A percentile compares a stretch with the other conserved stretches of the same genome.
Evolutionary conservation across 2,888 invertebrate genomes (phyloP).

Genomic region (Leptopilina syphax): DNA sequence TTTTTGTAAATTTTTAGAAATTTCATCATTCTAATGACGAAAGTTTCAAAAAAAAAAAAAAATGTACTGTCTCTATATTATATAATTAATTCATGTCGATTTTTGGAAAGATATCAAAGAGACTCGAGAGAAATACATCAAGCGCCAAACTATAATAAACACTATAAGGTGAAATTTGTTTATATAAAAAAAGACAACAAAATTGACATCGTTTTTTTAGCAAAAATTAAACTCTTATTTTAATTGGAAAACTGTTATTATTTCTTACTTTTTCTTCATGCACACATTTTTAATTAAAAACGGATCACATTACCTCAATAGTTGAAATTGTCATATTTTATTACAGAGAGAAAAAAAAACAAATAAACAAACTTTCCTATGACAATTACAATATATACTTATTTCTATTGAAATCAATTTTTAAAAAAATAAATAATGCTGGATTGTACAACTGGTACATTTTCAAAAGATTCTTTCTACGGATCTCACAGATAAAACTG

Average conservation of each 20-base stretch:
- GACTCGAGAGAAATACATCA: neutral
- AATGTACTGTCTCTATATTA: slow-evolving; percentile 31
- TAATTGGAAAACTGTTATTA: slow-evolving; percentile 21
- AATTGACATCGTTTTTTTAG: slow-evolving; percentile 28
- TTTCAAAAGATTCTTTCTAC: slow-evolving; percentile 14
- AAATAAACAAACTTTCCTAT: neutral
- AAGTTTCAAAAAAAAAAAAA: neutral
- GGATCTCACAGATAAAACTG: neutral
- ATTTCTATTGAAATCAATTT: neutral
- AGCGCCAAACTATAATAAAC: slow-evolving; percentile 24
- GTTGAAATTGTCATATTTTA: too few species aligned
- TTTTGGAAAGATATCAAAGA: slow-evolving; percentile 21
- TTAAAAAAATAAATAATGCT: neutral
- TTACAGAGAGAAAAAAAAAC: too few species aligned
- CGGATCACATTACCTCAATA: too few species aligned
- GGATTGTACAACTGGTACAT: neutral
- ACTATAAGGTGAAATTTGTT: slow-evolving; percentile 5
- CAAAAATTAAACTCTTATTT: slow-evolving; percentile 38
- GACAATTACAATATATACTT: neutral
- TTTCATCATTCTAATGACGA: neutral
- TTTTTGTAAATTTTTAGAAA: slow-evolving; percentile 34
- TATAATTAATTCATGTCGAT: neutral
- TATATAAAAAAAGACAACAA: slow-evolving; percentile 11
- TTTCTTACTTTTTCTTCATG: neutral
- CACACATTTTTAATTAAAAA: neutral